Conservation (phyloP, 2,797 vertebrate genomes). For the Pipistrellus nathusii region DNA sequence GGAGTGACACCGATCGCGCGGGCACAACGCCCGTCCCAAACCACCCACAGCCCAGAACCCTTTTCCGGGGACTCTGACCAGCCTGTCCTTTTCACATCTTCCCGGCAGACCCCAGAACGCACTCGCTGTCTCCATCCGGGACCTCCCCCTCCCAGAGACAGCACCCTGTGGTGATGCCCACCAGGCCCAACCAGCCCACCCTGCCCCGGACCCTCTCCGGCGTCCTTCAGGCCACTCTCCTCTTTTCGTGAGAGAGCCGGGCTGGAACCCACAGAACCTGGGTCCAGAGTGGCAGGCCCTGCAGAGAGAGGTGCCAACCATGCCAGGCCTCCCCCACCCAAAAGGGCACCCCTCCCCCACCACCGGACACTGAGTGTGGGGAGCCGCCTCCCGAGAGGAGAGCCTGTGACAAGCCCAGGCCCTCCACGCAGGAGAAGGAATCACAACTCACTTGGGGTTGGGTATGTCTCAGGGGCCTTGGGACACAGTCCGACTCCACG, state of each 20-base stretch:
- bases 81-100: background rate
- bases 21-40: background rate
- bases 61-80: background rate
- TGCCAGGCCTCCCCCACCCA: background rate
- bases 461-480: background rate
- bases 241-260: background rate
- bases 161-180: constrained; percentile 87
- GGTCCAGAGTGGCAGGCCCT: constrained; percentile 45
- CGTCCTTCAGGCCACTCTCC: constrained; percentile 14
- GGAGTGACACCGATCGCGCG: fast-evolving
- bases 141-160: constrained; percentile 91
- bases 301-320: background rate
- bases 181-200: constrained; percentile 86
- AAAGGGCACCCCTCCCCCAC: background rate
- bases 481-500: background rate
- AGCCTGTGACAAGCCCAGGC: background rate
- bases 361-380: background rate
- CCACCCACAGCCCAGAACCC: background rate
- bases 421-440: background rate
- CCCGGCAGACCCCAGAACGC: constrained; percentile 84
- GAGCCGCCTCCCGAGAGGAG: background rate
- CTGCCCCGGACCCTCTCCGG: constrained; percentile 78
- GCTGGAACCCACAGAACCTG: background rate
- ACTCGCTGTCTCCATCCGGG: constrained; percentile 80
- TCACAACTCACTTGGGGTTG: background rate